Conservation (phyloP, 2,888 invertebrate genomes). For the Athalia cordata region DNA sequence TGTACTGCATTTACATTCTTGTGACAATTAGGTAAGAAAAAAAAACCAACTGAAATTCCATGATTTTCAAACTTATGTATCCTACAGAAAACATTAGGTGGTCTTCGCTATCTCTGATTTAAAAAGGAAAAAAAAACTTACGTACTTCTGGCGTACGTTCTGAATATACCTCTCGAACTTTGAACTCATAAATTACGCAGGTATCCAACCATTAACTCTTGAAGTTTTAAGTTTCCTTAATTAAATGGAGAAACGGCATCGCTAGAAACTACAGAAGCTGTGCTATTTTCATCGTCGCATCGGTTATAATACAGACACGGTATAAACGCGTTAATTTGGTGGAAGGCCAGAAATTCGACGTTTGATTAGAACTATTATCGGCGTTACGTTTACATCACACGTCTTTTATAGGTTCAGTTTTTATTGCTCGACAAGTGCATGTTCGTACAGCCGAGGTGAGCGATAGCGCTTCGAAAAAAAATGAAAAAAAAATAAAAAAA, state of each 20-base stretch:
- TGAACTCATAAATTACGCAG: no score
- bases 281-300: not conserved
- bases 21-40: no score
- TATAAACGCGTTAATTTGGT: slow-evolving; percentile 26
- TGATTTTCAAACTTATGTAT: no score
- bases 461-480: not conserved
- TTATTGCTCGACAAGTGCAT: slow-evolving; percentile 9
- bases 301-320: slow-evolving; percentile 3
- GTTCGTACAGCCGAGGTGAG: not conserved
- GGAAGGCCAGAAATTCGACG: slow-evolving; percentile 29
- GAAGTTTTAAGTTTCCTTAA: no score
- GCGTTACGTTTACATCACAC: not conserved
- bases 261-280: not conserved
- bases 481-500: not conserved
- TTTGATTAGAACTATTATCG: slow-evolving; percentile 24
- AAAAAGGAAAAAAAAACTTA: no score
- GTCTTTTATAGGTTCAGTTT: slow-evolving; percentile 19
- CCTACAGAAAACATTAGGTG: no score
- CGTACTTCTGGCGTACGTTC: no score
- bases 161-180: no score
- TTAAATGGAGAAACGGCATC: not conserved
- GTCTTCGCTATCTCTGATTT: no score
- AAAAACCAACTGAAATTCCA: no score
- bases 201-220: not conserved
- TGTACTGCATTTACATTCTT: no score